Conservation (phyloP, 2,113 vertebrate genomes). For the Catharus minimus region DNA sequence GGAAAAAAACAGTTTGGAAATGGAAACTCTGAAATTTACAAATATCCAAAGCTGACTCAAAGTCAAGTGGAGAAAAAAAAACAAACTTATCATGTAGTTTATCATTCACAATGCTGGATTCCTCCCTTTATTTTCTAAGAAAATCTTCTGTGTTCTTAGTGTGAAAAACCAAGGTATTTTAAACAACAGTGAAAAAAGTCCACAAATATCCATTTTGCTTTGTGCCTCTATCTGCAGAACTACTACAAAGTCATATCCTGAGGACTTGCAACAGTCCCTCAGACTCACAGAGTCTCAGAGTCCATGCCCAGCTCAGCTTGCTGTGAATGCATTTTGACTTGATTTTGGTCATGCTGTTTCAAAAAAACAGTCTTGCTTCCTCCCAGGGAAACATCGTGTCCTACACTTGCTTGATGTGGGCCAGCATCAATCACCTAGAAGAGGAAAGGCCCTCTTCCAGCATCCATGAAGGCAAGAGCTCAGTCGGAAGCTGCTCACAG, state of each 20-base stretch:
- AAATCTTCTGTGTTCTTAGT: not conserved
- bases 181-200: not conserved
- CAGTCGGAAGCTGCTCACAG: not conserved
- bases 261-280: not conserved
- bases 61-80: not conserved
- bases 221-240: not conserved
- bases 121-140: not conserved
- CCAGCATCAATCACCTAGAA: not conserved
- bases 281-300: not conserved
- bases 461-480: not conserved
- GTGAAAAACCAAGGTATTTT: not conserved
- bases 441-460: not conserved
- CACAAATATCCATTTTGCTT: not conserved
- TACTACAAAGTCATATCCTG: not conserved
- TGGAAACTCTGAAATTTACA: not conserved
- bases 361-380: not conserved
- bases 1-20: not conserved
- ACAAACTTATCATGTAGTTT: not conserved
- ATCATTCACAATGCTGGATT: not conserved
- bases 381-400: fast-evolving
- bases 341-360: not conserved
- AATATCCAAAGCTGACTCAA: not conserved
- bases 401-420: fast-evolving
- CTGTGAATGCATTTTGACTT: not conserved
- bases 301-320: not conserved